phyloP scores from a whole-genome alignment of 2,113 vertebrate species.

The Calyptomena viridis region DNA sequence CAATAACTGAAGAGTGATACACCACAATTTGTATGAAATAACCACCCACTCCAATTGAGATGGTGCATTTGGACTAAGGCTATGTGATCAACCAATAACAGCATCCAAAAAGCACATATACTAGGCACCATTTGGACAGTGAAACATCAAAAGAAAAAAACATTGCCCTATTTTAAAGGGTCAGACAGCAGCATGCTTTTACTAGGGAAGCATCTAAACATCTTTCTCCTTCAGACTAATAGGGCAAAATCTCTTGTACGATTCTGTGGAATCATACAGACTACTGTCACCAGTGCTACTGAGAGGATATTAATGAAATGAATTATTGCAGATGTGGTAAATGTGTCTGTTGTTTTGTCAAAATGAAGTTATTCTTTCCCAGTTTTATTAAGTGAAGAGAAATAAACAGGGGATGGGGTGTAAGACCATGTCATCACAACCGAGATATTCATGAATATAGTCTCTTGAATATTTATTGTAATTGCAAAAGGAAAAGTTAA shows the following conservation, averaged over 20 bases:
- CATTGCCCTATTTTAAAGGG: neutral
- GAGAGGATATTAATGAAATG: neutral
- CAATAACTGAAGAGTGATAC: neutral
- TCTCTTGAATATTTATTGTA: slow-evolving; percentile 86
- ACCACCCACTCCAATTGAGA: neutral
- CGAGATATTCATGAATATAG: slow-evolving; percentile 75
- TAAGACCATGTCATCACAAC: slow-evolving; percentile 4
- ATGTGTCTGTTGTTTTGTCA: neutral
- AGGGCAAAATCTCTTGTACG: neutral
- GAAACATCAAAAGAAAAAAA: neutral
- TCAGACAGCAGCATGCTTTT: neutral
- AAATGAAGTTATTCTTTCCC: neutral
- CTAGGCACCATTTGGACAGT: neutral
- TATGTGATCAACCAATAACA: neutral
- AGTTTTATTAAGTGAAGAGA: neutral
- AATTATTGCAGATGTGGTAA: neutral
- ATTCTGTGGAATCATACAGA: neutral
- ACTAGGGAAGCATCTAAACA: neutral
- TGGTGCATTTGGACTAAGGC: neutral
- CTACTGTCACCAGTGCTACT: neutral
- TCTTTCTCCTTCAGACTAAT: neutral
- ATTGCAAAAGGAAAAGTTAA: slow-evolving; percentile 77
- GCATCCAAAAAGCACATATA: neutral
- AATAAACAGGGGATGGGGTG: neutral
- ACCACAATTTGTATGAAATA: neutral